phyloP scores from a whole-genome alignment of 2,113 vertebrate species.

The Monopterus albus region DNA sequence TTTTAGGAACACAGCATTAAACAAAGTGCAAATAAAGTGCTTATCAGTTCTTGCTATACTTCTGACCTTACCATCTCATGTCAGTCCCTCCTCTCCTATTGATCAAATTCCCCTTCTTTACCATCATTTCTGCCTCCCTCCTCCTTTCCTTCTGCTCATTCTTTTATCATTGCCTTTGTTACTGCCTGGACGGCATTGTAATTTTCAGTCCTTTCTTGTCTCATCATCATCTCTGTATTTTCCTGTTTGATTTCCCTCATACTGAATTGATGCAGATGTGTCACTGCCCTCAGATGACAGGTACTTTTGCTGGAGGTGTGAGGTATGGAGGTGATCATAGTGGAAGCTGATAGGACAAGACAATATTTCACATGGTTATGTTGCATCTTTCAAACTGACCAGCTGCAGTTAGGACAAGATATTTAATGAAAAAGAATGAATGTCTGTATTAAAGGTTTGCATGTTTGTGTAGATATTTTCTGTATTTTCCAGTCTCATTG shows the following conservation, averaged over 20 bases:
- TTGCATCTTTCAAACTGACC: conserved; percentile 41
- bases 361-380: conserved; percentile 52
- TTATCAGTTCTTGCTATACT: conserved; percentile 20
- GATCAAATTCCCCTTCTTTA: neutral
- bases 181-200: conserved; percentile 15
- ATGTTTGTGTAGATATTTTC: too few relatives aligned
- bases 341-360: conserved; percentile 22
- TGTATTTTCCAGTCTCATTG: too few relatives aligned
- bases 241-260: conserved; percentile 16
- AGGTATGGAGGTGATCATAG: conserved; percentile 15
- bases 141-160: neutral
- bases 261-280: conserved; percentile 31
- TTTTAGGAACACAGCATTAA: conserved; percentile 3
- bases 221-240: conserved; percentile 36
- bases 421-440: too few relatives aligned
- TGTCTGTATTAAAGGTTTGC: too few relatives aligned
- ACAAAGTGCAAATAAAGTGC: too few relatives aligned
- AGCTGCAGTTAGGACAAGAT: conserved; percentile 5
- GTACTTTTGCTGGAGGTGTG: conserved; percentile 19
- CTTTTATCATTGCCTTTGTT: conserved; percentile 50
- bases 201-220: conserved; percentile 35
- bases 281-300: neutral
- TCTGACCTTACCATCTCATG: conserved; percentile 17
- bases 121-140: neutral
- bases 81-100: conserved; percentile 12